Conservation (phyloP, 2,797 vertebrate species). For the Sebastes variabilis region DNA sequence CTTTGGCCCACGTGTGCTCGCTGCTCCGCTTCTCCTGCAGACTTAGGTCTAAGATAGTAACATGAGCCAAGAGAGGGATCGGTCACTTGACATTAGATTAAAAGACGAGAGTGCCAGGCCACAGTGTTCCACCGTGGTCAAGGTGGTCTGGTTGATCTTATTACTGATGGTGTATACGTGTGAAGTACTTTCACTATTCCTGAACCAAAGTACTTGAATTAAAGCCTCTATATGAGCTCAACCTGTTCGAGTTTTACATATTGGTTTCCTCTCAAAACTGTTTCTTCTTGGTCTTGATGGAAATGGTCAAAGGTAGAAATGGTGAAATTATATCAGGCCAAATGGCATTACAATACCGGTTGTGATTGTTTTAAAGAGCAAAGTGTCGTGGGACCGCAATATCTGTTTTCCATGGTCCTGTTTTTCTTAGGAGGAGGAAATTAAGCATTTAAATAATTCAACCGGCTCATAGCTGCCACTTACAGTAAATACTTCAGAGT, state of each 20-base stretch:
- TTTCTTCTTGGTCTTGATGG: not conserved
- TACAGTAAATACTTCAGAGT: constrained; percentile 45
- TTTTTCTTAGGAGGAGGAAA: not conserved
- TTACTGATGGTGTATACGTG: constrained; percentile 4
- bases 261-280: not conserved
- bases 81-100: constrained; percentile 45
- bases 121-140: constrained; percentile 11
- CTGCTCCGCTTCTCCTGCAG: constrained; percentile 4
- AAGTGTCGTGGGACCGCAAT: not conserved
- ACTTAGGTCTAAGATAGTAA: constrained; percentile 47
- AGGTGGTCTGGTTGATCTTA: constrained; percentile 31
- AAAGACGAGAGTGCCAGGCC: constrained; percentile 17
- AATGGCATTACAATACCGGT: not conserved
- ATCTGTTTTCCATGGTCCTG: not conserved
- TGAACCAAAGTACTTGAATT: not conserved
- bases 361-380: not conserved
- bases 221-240: not conserved
- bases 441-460: constrained; percentile 34
- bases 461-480: constrained; percentile 26
- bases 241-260: not conserved
- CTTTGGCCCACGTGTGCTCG: constrained; percentile 20
- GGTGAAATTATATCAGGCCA: not conserved
- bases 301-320: not conserved
- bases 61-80: constrained; percentile 32
- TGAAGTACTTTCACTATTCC: not conserved